Conservation (phyloP, 2,113 vertebrate species). For the Balaenoptera acutorostrata region DNA sequence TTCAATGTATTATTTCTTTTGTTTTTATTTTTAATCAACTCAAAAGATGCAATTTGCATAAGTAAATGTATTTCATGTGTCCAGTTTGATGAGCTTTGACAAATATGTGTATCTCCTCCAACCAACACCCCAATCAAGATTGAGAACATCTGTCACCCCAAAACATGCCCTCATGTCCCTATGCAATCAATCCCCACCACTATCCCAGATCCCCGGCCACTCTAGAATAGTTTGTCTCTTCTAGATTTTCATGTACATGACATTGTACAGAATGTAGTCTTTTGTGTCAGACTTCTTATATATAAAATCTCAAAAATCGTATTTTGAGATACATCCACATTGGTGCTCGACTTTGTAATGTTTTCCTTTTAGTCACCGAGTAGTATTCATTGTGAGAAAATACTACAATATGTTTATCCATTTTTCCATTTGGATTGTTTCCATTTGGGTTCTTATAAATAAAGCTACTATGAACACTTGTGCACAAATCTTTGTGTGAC, state of each 20-base stretch:
- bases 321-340: not conserved
- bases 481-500: not conserved
- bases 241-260: not conserved
- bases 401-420: not conserved
- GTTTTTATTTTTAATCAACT: not conserved
- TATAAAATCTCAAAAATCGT: not conserved
- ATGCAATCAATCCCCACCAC: fast-evolving
- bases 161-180: not conserved
- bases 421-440: not conserved
- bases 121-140: not conserved
- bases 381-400: not conserved
- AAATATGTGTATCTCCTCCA: not conserved
- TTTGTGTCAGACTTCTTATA: not conserved
- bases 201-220: fast-evolving
- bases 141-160: not conserved
- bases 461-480: not conserved
- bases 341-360: not conserved
- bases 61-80: not conserved
- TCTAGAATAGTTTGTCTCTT: not conserved
- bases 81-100: not conserved
- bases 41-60: not conserved
- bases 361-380: not conserved
- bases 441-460: not conserved
- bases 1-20: not conserved
- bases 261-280: not conserved